Percentiles rank a stretch among this genome's conserved stretches.
These are phyloP conservation scores for Dicranocentrus wangi DNA, from an alignment of 2,888 invertebrate genomes.

Conservation along the genomic window DNA sequence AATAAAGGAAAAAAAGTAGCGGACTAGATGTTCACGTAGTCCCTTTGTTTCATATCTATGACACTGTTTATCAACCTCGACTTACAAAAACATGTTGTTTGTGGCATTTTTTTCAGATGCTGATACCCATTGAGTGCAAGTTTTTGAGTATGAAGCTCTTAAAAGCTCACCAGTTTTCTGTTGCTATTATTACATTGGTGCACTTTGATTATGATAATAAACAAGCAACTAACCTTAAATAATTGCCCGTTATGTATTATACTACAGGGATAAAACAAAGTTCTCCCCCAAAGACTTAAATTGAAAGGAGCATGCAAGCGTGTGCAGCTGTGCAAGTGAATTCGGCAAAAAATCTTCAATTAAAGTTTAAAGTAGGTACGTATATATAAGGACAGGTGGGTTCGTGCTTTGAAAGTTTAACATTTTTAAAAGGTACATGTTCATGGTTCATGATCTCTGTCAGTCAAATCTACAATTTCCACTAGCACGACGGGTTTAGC, in stretches of 20 bases:
- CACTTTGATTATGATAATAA: constrained; percentile 21
- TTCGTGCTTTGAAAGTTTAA: too few relatives aligned
- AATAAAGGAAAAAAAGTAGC: constrained; percentile 42
- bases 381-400: background rate
- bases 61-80: constrained; percentile 14
- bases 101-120: background rate
- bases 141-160: background rate
- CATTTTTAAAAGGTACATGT: constrained; percentile 45
- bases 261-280: background rate
- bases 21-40: constrained; percentile 35
- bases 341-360: constrained; percentile 28
- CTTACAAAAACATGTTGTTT: constrained; percentile 18
- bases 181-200: constrained; percentile 27
- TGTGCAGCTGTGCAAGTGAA: constrained; percentile 32
- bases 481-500: background rate
- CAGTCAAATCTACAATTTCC: constrained; percentile 4
- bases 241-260: constrained; percentile 56
- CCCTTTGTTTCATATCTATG: constrained; percentile 15
- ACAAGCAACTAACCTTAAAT: constrained; percentile 35
- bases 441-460: constrained; percentile 60
- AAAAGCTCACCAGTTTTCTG: background rate
- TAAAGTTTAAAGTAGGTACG: background rate
- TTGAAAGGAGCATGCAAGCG: constrained; percentile 40
- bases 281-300: background rate
- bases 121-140: background rate